A percentile compares a stretch with the other conserved stretches of the same genome.
Evolutionary conservation across 2,113 vertebrate genomes (phyloP).

Genomic region (Danionella cerebrum): DNA sequence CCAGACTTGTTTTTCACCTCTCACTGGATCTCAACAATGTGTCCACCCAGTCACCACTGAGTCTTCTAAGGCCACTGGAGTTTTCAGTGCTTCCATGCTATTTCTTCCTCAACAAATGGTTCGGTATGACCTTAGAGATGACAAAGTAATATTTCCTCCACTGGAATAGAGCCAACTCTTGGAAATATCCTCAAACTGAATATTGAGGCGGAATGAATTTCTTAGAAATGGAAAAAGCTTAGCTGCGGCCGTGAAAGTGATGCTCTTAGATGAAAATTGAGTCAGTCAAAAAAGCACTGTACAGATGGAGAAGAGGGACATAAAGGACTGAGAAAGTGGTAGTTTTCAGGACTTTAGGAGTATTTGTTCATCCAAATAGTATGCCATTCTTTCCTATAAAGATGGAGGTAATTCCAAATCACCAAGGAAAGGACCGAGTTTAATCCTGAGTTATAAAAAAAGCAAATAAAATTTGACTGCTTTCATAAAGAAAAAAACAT

Average conservation of each 20-base stretch:
- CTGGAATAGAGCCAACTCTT: background rate
- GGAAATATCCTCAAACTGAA: constrained; percentile 7
- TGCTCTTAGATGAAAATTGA: constrained; percentile 21
- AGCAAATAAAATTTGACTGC: too few species aligned
- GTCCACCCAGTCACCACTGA: background rate
- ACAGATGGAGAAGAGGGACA: background rate
- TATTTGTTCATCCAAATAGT: background rate
- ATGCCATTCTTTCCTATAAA: too few species aligned
- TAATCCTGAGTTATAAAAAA: too few species aligned
- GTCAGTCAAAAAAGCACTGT: constrained; percentile 1
- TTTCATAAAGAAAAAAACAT: too few species aligned
- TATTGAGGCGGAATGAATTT: constrained; percentile 27
- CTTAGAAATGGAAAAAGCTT: constrained; percentile 14
- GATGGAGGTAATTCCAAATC: too few species aligned
- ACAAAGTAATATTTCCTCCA: constrained; percentile 7
- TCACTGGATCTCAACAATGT: constrained; percentile 14
- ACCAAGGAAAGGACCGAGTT: too few species aligned
- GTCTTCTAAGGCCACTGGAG: background rate
- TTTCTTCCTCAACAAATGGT: constrained; percentile 9
- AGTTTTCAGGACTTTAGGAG: background rate
- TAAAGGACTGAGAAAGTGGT: too few species aligned
- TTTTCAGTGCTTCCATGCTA: background rate
- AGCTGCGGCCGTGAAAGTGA: background rate
- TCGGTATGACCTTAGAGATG: constrained; percentile 12
- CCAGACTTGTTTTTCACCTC: background rate